Percentiles rank a stretch among this genome's conserved stretches.
Conservation (phyloP, 1,140 invertebrate species). For the Choristoneura fumiferana region DNA sequence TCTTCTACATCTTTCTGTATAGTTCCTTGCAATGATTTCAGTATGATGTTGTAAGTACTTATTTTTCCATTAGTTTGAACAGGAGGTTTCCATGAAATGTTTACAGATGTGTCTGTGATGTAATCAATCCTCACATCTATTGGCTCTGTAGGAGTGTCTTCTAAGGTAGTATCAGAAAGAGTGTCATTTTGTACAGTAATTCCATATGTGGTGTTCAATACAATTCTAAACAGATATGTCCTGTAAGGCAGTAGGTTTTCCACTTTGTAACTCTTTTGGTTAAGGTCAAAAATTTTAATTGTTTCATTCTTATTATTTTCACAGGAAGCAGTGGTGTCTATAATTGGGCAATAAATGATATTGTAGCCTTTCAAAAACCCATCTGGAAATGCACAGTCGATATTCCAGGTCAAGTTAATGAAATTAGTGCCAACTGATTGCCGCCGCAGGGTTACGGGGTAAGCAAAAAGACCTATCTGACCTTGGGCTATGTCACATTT, state of each 20-base stretch:
- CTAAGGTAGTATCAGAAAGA: conserved; percentile 84
- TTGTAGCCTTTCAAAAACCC: conserved; percentile 83
- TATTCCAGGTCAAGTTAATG: conserved; percentile 84
- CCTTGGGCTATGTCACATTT: conserved; percentile 86
- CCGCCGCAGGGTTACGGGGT: conserved; percentile 79
- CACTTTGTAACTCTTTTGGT: conserved; percentile 70
- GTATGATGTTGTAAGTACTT: conserved; percentile 82
- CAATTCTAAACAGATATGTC: conserved; percentile 86
- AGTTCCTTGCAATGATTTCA: conserved; percentile 21
- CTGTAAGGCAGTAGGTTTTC: conserved; percentile 85
- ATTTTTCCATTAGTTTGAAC: conserved; percentile 86
- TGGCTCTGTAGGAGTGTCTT: conserved; percentile 83
- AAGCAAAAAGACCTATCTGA: conserved; percentile 83
- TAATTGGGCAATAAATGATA: conserved; percentile 84
- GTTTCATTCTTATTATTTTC: conserved; percentile 63
- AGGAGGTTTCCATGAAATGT: conserved; percentile 85
- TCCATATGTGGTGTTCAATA: conserved; percentile 86
- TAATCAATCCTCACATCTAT: conserved; percentile 79
- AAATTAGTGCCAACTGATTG: conserved; percentile 78
- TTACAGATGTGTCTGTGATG: conserved; percentile 83
- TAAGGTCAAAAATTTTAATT: conserved; percentile 48
- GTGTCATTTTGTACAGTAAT: conserved; percentile 85
- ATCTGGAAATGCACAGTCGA: conserved; percentile 84
- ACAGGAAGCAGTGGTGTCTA: conserved; percentile 69
- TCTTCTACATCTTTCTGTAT: conserved; percentile 44